phyloP scores from a whole-genome alignment of 1,140 invertebrate genomes.

The Hypothenemus hampei region DNA sequence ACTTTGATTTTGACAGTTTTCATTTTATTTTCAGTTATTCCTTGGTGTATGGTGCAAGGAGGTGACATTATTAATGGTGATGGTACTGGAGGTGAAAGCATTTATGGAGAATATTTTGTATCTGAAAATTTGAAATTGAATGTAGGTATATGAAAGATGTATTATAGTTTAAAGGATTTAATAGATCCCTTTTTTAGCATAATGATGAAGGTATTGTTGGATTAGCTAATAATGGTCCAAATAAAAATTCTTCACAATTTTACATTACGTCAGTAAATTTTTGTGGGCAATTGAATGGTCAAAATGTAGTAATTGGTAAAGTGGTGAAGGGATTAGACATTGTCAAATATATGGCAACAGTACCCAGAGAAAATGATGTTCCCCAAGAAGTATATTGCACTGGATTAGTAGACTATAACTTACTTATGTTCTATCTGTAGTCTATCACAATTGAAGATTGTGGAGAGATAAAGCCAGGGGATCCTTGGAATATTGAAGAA shows the following conservation, averaged over 20 bases:
- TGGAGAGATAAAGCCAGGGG: slow-evolving; percentile 60
- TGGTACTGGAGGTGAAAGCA: slow-evolving; percentile 87
- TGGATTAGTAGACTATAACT: too few relatives aligned
- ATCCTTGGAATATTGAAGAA: slow-evolving; percentile 63
- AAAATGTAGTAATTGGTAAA: slow-evolving; percentile 86
- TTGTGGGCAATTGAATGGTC: slow-evolving; percentile 82
- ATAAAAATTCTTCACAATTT: slow-evolving; percentile 93
- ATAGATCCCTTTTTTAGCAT: slow-evolving; percentile 49
- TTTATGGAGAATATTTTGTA: slow-evolving; percentile 84
- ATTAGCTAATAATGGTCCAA: slow-evolving; percentile 85
- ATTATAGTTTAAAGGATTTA: neutral
- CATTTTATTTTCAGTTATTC: slow-evolving; percentile 53
- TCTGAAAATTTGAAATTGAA: slow-evolving; percentile 82
- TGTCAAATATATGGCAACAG: slow-evolving; percentile 60
- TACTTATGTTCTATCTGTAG: too few relatives aligned
- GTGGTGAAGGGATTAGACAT: slow-evolving; percentile 68
- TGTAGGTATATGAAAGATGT: too few relatives aligned
- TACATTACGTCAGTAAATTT: slow-evolving; percentile 82
- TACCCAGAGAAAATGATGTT: slow-evolving; percentile 51
- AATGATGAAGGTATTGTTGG: slow-evolving; percentile 69
- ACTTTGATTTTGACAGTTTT: neutral
- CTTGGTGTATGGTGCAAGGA: slow-evolving; percentile 78
- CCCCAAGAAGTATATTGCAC: slow-evolving; percentile 56
- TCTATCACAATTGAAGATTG: slow-evolving; percentile 47
- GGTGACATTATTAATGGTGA: slow-evolving; percentile 77